Evolutionary conservation across 2,888 invertebrate genomes (phyloP), one percentile per base, ranked within the genome.

Genomic region (Balanococcus diminutus): DNA sequence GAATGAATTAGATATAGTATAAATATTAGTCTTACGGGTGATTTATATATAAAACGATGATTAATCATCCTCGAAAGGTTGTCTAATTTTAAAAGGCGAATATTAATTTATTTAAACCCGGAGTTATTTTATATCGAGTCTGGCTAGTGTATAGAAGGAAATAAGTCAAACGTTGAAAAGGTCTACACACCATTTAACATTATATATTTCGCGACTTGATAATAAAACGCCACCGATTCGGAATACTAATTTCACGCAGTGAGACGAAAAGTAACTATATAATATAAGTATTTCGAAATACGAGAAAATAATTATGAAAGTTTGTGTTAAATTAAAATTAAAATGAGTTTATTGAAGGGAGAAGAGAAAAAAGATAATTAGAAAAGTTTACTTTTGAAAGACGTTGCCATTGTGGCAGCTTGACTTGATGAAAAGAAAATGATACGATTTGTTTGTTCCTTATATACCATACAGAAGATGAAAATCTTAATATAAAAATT

Each of bases 11-110:
- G 25, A 25, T 67, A 67, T 67, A 67, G n/a, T 51, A 51, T 67
- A 67, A 56, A 56, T 56, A 56, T 56, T 56, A 56, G 56, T 22
- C 22, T 56, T 56, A 56, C 56, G 22, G 19, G 19, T 56, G 56
- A 67, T 67, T 67, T 67, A 67, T 67, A 28, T n/a, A n/a, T 67
- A 67, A 67, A 51, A 67, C 28, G 2, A 28, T 67, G 61, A 67
- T 67, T 67, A 67, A 67, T 67, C 28, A 67, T 67, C n/a, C 61
- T 67, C 61, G 61, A 22, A 67, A 67, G 61, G 25, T 67, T 67
- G n/a, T 4, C 51, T 51, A 51, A 25, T 67, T 67, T 67, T 28
- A 67, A 67, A 56, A 19, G 56, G 56, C 56, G 19, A 22, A 3
- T 56, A 56, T 56, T 56, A 22, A 56, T 42, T 42, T 42, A 42